phyloP scores from a whole-genome alignment of 2,888 invertebrate species.

The Malacosoma neustria region DNA sequence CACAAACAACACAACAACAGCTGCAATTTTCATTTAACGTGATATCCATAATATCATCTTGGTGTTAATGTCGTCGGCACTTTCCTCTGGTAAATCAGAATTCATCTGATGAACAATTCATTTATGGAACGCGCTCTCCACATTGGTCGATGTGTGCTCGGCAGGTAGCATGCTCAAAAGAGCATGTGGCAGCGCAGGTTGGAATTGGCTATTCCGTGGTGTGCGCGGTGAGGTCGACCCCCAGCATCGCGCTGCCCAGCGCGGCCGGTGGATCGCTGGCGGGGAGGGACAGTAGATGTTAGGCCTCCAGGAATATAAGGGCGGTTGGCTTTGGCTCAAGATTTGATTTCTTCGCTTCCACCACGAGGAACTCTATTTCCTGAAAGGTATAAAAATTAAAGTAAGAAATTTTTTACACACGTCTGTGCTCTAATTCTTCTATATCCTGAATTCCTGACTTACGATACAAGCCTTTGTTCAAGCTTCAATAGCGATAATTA shows the following conservation, averaged over 20 bases:
- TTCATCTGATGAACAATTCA: too few relatives aligned
- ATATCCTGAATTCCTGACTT: too few relatives aligned
- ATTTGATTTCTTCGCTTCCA: conserved; percentile 94
- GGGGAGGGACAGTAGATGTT: conserved; percentile 92
- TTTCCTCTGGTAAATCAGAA: too few relatives aligned
- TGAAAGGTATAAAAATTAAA: conserved; percentile 35
- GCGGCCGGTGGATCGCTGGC: conserved; percentile 84
- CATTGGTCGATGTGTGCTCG: too few relatives aligned
- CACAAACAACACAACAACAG: too few relatives aligned
- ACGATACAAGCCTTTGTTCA: too few relatives aligned
- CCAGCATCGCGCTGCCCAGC: conserved; percentile 76
- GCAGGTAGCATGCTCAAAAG: conserved; percentile 43
- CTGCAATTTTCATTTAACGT: too few relatives aligned
- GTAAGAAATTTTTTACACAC: not conserved
- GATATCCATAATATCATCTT: too few relatives aligned
- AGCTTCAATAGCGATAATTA: too few relatives aligned
- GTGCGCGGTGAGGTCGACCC: conserved; percentile 78
- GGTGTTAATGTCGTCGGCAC: too few relatives aligned
- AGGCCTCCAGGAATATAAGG: conserved; percentile 92
- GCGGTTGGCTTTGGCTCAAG: conserved; percentile 94
- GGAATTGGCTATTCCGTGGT: conserved; percentile 75
- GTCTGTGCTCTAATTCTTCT: too few relatives aligned
- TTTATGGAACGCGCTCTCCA: not conserved
- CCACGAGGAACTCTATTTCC: conserved; percentile 94
- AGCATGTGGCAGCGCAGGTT: conserved; percentile 76